Percentiles rank a stretch among this genome's conserved stretches.
Conservation (phyloP, 1,140 invertebrate genomes). For the Drosophila erecta region DNA sequence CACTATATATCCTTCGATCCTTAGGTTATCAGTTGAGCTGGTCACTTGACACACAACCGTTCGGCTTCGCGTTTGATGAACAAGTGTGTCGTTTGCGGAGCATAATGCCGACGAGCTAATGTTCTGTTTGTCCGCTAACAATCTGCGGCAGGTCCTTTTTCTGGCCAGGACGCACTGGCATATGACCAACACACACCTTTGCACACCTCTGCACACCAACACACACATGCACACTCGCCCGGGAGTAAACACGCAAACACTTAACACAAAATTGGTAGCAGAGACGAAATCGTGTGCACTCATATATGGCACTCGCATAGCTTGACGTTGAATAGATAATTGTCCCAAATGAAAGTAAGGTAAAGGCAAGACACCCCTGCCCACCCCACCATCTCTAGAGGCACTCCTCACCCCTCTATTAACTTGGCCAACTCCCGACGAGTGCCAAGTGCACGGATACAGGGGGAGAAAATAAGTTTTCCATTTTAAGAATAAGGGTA, state of each 20-base stretch:
- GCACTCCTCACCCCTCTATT: conserved; percentile 28
- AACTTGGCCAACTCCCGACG: conserved; percentile 54
- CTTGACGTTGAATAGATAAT: conserved; percentile 84
- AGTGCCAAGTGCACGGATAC: conserved; percentile 60
- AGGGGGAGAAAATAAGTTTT: neutral
- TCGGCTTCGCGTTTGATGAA: conserved; percentile 77
- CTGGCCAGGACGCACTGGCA: conserved; percentile 72
- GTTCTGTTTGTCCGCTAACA: conserved; percentile 80
- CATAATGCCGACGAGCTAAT: conserved; percentile 77
- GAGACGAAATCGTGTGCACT: conserved; percentile 79
- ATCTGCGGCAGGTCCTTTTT: conserved; percentile 78
- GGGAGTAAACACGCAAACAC: conserved; percentile 74
- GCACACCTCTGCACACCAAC: conserved; percentile 35
- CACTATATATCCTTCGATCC: conserved; percentile 27
- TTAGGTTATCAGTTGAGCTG: conserved; percentile 12
- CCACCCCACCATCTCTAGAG: conserved; percentile 7
- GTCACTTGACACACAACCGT: conserved; percentile 77
- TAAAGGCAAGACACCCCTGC: conserved; percentile 41
- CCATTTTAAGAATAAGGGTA: no score
- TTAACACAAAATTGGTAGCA: conserved; percentile 79
- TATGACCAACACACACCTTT: conserved; percentile 65
- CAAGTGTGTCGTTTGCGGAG: conserved; percentile 72
- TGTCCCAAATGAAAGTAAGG: conserved; percentile 78
- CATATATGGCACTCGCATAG: conserved; percentile 60
- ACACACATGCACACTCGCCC: neutral